Evolutionary conservation across 2,797 vertebrate species (phyloP), one percentile per base, ranked within the genome.

Genomic region (Bryconaethiops microstoma): DNA sequence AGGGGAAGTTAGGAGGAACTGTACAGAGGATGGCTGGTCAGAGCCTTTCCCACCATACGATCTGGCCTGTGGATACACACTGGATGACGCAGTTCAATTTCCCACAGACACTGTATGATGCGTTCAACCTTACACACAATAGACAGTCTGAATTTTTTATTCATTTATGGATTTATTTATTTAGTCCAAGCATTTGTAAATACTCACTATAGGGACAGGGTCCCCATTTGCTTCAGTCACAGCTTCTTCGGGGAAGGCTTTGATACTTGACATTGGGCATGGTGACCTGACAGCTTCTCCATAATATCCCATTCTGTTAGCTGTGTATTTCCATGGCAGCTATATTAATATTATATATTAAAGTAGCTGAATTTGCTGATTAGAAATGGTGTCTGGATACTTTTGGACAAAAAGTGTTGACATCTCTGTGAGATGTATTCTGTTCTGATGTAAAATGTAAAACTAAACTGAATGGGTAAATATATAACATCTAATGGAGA

Each of bases 1-100:
- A 96, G 96, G 95, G 70, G 91, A 88, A 81, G 87, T 96, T 68
- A 93, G 92, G 84, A 92, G 94, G 81, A 96, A 96, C 83, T 96
- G 96, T 76, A 95, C 95, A 0, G 89, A 82, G 0, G 82, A 89
- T 0, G 95, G 95, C 78, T 96, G 95, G 95, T 94, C 95, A 4
- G 92, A 94, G 12, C 81, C 89, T 0, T 95, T 94, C 78, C 95
- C 95, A 0, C 92, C 90, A 68, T 93, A 94, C 0, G 92, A 93
- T 75, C 84, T 94, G 0, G 95, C 96, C 83, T 96, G 96, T 76
- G 93, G 93, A 60, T 90, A 94, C 77, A 91, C 93, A 0, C 79
- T 93, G 83, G 94, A 94, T 0, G 90, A 85, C 52, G 82, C 76
- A 68, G 50, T 84, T 40, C 50, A 80, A 39, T 55, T 76, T 74